These are phyloP conservation scores for Platichthys stellatus DNA, from an alignment of 2,113 vertebrate genomes.

Conservation along the genomic window DNA sequence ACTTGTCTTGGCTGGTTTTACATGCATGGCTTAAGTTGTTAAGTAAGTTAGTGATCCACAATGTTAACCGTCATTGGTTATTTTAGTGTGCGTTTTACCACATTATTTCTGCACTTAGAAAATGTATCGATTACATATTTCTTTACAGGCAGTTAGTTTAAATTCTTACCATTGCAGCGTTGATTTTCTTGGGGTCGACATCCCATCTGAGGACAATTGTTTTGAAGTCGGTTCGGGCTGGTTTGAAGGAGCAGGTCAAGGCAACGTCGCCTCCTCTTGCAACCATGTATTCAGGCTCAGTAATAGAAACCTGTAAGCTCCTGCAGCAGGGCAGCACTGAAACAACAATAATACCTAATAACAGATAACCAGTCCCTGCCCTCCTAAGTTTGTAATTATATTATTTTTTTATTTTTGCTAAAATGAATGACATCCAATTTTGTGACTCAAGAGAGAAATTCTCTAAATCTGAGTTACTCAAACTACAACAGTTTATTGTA, in stretches of 20 bases:
- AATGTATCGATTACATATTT: background rate
- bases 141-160: background rate
- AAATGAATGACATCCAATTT: background rate
- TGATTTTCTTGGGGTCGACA: background rate
- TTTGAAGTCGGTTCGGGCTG: accelerated
- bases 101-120: background rate
- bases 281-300: constrained; percentile 66
- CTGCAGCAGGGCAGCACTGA: constrained; percentile 79
- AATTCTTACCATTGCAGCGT: constrained; percentile 54
- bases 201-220: constrained; percentile 76
- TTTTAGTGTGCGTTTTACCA: background rate
- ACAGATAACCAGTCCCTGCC: background rate
- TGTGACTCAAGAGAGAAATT: background rate
- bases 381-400: background rate
- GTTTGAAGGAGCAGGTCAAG: constrained; percentile 83
- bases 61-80: background rate
- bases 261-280: constrained; percentile 68
- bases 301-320: constrained; percentile 79
- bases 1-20: no score
- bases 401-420: background rate
- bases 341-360: constrained; percentile 21
- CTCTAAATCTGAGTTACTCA: background rate
- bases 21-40: no score
- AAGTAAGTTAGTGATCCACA: no score
- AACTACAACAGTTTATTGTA: background rate